These are phyloP conservation scores for Onychomys torridus DNA, from an alignment of 2,797 vertebrate genomes.

Conservation along the genomic window DNA sequence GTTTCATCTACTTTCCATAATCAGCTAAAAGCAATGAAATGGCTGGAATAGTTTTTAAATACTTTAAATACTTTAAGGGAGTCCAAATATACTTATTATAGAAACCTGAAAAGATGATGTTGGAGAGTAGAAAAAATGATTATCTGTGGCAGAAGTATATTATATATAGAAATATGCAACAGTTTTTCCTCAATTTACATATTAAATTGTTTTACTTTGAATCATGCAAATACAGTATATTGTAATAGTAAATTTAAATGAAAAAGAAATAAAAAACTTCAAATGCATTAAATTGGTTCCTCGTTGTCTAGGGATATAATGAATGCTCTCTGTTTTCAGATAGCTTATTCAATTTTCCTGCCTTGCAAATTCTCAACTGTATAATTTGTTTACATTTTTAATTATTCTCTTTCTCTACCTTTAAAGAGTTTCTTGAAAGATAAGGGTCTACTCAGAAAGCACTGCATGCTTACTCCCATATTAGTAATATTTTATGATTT, in stretches of 20 bases:
- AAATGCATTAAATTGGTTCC: background rate
- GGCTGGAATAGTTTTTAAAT: background rate
- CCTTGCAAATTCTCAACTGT: background rate
- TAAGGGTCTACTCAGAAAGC: background rate
- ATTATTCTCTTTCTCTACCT: background rate
- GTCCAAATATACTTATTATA: background rate
- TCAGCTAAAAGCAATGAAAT: background rate
- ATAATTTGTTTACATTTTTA: background rate
- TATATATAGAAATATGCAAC: background rate
- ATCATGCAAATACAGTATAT: background rate
- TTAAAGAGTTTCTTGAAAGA: background rate
- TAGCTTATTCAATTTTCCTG: background rate
- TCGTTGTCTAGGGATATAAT: background rate
- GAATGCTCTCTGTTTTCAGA: background rate
- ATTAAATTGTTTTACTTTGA: conserved; percentile 1
- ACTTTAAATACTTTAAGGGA: background rate
- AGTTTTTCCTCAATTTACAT: background rate
- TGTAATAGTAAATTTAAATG: background rate
- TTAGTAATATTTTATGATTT: background rate
- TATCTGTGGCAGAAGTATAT: background rate
- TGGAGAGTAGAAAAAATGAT: background rate
- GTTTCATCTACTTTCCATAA: background rate
- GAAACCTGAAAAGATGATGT: background rate
- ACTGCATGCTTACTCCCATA: background rate
- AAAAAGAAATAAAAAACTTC: background rate